Percentiles rank a stretch among this genome's conserved stretches.
Conservation (phyloP, 2,113 vertebrate genomes). For the Oncorhynchus keta region DNA sequence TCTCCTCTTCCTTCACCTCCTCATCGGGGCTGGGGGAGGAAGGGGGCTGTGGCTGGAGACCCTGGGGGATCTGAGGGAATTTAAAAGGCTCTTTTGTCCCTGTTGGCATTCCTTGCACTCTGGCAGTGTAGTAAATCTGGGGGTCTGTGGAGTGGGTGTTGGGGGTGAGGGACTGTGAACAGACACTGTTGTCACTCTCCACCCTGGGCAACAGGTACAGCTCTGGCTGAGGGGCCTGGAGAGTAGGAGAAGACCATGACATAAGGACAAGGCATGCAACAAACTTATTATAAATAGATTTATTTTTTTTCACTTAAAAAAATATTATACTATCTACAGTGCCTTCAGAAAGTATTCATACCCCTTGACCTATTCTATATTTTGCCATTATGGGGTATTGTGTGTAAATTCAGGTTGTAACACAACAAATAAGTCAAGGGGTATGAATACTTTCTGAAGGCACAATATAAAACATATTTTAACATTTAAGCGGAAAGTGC, state of each 20-base stretch:
- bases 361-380: too few relatives aligned
- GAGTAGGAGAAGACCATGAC: conserved; percentile 19
- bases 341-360: too few relatives aligned
- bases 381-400: too few relatives aligned
- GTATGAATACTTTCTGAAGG: too few relatives aligned
- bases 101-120: conserved; percentile 52
- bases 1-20: conserved; percentile 55
- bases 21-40: conserved; percentile 36
- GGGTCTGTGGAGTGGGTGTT: conserved; percentile 64
- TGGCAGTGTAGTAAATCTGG: conserved; percentile 45
- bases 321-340: too few relatives aligned
- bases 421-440: too few relatives aligned
- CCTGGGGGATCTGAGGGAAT: conserved; percentile 67
- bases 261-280: neutral
- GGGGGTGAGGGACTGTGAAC: conserved; percentile 65
- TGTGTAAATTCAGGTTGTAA: too few relatives aligned
- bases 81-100: conserved; percentile 64
- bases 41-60: conserved; percentile 59
- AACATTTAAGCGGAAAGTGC: conserved; percentile 52
- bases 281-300: too few relatives aligned
- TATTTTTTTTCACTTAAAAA: too few relatives aligned
- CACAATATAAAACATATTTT: neutral
- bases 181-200: conserved; percentile 72
- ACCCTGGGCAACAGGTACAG: conserved; percentile 83
- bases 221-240: conserved; percentile 86